phyloP scores from a whole-genome alignment of 2,113 vertebrate genomes.

The Labeo catla region DNA sequence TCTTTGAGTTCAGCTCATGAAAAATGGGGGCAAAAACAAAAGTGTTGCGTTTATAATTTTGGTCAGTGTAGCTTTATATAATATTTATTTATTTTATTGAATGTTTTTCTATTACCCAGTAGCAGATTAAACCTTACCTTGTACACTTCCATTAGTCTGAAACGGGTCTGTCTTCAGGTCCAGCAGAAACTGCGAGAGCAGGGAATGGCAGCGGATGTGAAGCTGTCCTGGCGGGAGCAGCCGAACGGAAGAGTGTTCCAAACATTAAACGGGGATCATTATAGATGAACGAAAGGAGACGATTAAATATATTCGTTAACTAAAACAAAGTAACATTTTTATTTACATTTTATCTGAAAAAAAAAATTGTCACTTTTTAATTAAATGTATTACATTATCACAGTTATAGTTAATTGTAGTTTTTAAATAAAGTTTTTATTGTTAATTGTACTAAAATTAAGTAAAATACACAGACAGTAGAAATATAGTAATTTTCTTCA shows the following conservation, averaged over 20 bases:
- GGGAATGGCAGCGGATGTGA: background rate
- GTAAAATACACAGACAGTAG: too few relatives aligned
- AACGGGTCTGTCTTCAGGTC: conserved; percentile 5
- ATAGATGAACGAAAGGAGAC: background rate
- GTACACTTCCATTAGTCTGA: background rate
- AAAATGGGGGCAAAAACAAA: too few relatives aligned
- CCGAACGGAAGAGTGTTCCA: background rate
- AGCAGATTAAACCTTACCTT: background rate
- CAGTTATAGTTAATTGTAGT: too few relatives aligned
- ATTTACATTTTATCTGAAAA: background rate
- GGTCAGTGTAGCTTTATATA: too few relatives aligned
- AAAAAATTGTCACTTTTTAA: background rate
- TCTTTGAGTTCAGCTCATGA: too few relatives aligned
- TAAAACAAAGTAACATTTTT: background rate
- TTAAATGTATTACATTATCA: too few relatives aligned
- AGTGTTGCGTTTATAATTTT: too few relatives aligned
- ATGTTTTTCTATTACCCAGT: background rate
- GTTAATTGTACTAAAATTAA: too few relatives aligned
- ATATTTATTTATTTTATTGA: background rate
- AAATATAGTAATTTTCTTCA: too few relatives aligned
- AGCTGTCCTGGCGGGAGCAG: background rate
- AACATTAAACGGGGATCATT: background rate
- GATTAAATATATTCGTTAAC: background rate
- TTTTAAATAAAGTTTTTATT: too few relatives aligned
- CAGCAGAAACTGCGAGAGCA: background rate